These are phyloP conservation scores for Pangasius djambal DNA, from an alignment of 2,797 vertebrate species.

Conservation along the genomic window DNA sequence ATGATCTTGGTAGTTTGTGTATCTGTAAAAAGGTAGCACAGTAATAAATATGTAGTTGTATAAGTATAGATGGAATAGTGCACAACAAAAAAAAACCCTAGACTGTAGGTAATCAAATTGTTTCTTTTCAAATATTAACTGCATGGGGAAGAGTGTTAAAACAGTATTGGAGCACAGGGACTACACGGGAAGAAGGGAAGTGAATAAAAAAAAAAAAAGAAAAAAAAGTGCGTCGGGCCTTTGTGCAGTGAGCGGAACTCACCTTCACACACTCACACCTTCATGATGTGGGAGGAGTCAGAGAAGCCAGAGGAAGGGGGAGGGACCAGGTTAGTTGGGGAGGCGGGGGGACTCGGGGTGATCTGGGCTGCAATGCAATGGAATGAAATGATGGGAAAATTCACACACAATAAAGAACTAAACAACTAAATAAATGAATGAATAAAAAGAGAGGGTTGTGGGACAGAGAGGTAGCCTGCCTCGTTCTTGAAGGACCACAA, in stretches of 20 bases:
- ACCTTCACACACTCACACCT: slow-evolving; percentile 83
- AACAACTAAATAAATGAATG: slow-evolving; percentile 22
- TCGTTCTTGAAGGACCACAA: slow-evolving; percentile 31
- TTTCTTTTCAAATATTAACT: not conserved
- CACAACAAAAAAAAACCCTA: not conserved
- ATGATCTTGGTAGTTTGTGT: not conserved
- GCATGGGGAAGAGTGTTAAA: not conserved
- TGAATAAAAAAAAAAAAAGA: not conserved
- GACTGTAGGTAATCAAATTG: not conserved
- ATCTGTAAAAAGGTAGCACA: not conserved
- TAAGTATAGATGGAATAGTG: not conserved
- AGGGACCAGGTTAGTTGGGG: slow-evolving; percentile 87
- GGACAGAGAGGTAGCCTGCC: slow-evolving; percentile 24
- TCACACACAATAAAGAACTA: slow-evolving; percentile 40
- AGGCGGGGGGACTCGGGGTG: slow-evolving; percentile 83
- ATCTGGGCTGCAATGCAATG: slow-evolving; percentile 85
- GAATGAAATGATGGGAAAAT: slow-evolving; percentile 45
- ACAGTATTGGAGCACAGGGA: slow-evolving; percentile 23
- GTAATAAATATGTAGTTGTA: not conserved
- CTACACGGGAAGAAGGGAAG: not conserved
- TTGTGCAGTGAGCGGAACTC: slow-evolving; percentile 64
- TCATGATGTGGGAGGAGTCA: slow-evolving; percentile 84
- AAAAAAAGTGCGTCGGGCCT: slow-evolving; percentile 12
- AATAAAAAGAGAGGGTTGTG: slow-evolving; percentile 22
- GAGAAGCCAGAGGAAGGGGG: slow-evolving; percentile 78